Evolutionary conservation across 2,113 vertebrate genomes (phyloP).

Genomic region (Micronycteris hirsuta): DNA sequence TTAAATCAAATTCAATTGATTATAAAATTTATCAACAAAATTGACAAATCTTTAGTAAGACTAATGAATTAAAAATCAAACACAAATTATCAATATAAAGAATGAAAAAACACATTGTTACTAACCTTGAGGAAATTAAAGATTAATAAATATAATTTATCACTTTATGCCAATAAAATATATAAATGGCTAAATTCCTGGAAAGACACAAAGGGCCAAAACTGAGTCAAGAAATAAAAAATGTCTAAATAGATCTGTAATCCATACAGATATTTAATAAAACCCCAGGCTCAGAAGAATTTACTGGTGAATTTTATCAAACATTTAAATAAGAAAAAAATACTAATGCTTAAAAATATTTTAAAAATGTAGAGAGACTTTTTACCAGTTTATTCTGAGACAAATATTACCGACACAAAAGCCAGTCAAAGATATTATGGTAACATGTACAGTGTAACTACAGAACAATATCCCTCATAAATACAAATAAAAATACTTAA

Average conservation of each 20-base stretch:
- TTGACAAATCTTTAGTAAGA: background rate
- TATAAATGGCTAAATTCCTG: background rate
- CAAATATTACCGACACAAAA: background rate
- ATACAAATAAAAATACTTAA: background rate
- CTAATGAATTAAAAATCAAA: background rate
- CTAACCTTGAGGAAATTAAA: background rate
- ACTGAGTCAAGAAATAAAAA: background rate
- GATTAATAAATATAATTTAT: background rate
- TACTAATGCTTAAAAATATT: background rate
- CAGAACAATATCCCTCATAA: background rate
- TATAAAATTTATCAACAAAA: background rate
- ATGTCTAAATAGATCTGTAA: background rate
- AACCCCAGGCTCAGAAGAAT: background rate
- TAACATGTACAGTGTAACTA: background rate
- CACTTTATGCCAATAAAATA: background rate
- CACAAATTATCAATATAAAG: background rate
- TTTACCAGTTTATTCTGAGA: background rate
- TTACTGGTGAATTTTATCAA: background rate
- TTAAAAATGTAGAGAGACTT: background rate
- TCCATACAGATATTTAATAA: background rate
- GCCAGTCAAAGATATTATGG: background rate
- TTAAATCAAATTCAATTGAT: background rate
- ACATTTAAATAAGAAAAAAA: background rate
- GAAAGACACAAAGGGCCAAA: background rate
- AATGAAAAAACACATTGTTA: background rate